Base-by-base conservation (phyloP, 2,797 vertebrate genomes). In the Pampus argenteus region DNA sequence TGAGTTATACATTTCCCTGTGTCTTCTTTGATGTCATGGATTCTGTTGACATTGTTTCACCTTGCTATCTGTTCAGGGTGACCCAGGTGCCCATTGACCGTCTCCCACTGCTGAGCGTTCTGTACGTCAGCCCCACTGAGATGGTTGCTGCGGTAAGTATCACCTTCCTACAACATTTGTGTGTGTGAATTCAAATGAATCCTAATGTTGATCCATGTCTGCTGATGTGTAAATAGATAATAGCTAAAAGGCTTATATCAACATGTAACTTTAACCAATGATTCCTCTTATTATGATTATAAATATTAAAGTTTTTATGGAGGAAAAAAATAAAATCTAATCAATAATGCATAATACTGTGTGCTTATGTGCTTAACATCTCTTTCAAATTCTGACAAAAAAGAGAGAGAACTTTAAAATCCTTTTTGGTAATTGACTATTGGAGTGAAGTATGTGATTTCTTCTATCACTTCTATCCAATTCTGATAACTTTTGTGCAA, bases 101-200 rank as follows among this genome's bases (percentile, higher is more conserved):
- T 9, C 91, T 93, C 63, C 94, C 92, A 0, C 68, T 92, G 56
- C 83, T 94, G 62, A 90, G 88, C 1, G 78, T 94, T 49, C 89
- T 94, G 57, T 92, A 89, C 51, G 79, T 92, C 76, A 94, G 74
- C 74, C 92, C 94, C 52, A 92, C 89, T 5, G 86, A 91, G 67
- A 90, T 93, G 56, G 91, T 95, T 70, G 87, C 94, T 13, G 93
- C 92, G 71, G 83, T 94, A 90, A 95, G 71, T 82, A 81, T 38
- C 7, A 52, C 44, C 9, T 40, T 48, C 40, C 9, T 45, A 0
- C 2, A 55, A 2, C 49, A 2, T 65, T 4, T 59, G 5, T 71
- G 2, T 69, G n/a, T 64, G 4, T 65, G 45, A 31, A 7, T 31
- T 31, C 29, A 31, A 31, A 31, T 2, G 29, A 31, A 31, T 31